Percentiles rank a stretch among this genome's conserved stretches.
These are phyloP conservation scores for Pseudachorutes palmiensis DNA, from an alignment of 1,140 invertebrate species.

Conservation along the genomic window DNA sequence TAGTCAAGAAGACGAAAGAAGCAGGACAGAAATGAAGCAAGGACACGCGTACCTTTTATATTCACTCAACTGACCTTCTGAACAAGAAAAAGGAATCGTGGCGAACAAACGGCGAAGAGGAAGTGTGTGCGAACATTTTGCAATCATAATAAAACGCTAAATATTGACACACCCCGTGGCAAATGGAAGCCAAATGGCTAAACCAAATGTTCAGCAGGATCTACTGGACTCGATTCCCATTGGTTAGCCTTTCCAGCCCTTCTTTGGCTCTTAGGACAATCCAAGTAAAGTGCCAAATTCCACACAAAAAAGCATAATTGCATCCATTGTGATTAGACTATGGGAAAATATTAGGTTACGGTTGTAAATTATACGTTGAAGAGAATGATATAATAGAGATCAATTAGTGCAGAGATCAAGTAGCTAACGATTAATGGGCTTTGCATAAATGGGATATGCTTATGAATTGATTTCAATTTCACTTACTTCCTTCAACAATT, in stretches of 20 bases:
- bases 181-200: not conserved
- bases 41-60: slow-evolving; percentile 4
- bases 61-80: slow-evolving; percentile 4
- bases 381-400: no score
- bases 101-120: not conserved
- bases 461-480: no score
- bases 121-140: not conserved
- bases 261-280: not conserved
- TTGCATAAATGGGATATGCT: no score
- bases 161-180: not conserved
- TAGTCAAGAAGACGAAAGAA: not conserved
- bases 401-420: no score
- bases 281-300: not conserved
- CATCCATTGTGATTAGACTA: no score
- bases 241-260: not conserved
- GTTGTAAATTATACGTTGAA: no score
- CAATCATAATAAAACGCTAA: no score
- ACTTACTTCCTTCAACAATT: no score
- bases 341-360: no score
- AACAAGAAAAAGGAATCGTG: not conserved
- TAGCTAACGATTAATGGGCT: no score
- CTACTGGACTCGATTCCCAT: not conserved
- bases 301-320: not conserved
- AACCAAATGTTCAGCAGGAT: not conserved
- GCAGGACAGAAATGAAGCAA: slow-evolving; percentile 2